Percentiles rank a stretch among this genome's conserved stretches.
phyloP scores from a whole-genome alignment of 2,797 vertebrate genomes.

The Spea hammondii region DNA sequence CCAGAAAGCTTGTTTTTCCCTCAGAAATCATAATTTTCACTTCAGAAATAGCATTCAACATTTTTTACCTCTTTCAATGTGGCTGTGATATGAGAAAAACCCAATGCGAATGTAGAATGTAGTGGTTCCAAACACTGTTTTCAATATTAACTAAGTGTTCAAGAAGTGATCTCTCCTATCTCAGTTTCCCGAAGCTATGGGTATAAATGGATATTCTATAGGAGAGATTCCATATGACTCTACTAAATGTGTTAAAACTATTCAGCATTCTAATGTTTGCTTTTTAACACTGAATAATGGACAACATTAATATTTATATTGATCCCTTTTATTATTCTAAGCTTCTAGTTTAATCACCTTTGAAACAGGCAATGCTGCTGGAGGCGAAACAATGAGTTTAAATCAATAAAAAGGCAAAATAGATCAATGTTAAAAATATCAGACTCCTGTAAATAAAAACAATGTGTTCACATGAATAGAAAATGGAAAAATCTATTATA shows the following conservation, averaged over 20 bases:
- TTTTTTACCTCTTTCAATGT: no score
- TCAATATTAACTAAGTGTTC: not conserved
- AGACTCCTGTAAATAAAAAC: not conserved
- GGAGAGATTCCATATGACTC: not conserved
- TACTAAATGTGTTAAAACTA: constrained; percentile 1
- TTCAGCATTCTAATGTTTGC: not conserved
- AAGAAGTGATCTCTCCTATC: not conserved
- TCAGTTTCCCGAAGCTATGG: not conserved
- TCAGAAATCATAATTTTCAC: no score
- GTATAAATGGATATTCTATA: not conserved
- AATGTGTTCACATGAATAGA: not conserved
- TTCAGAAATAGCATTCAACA: no score
- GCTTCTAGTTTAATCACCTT: constrained; percentile 19
- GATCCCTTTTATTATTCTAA: constrained; percentile 26
- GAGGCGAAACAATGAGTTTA: constrained; percentile 27
- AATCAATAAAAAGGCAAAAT: constrained; percentile 40
- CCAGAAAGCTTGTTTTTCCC: no score
- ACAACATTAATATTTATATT: constrained; percentile 26
- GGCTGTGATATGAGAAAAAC: no score
- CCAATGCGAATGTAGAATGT: no score
- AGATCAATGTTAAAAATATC: constrained; percentile 16
- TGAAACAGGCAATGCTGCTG: constrained; percentile 31
- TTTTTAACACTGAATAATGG: constrained; percentile 20
- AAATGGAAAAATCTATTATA: not conserved
- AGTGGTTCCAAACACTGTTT: no score